Evolutionary conservation across 2,888 invertebrate genomes (phyloP).

Genomic region (Eumerus sabulonum): DNA sequence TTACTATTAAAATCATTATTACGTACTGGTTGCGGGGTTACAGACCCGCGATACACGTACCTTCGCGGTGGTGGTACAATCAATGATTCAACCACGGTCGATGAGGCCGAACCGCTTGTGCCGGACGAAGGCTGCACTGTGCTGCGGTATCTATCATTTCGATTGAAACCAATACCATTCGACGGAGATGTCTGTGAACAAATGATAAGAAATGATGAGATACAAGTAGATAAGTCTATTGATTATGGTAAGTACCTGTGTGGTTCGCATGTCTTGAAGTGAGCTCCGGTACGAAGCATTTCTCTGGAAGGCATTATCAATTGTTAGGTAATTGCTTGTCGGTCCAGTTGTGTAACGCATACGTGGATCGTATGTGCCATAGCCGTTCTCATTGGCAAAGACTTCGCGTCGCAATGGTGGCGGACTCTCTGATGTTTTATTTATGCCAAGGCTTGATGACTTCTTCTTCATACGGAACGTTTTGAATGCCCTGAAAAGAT

Average conservation of each 20-base stretch:
- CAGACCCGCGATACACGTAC: slow-evolving; percentile 81
- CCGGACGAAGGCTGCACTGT: slow-evolving; percentile 74
- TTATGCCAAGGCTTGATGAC: slow-evolving; percentile 78
- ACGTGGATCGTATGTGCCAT: slow-evolving; percentile 72
- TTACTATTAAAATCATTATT: slow-evolving; percentile 75
- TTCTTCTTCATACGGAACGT: slow-evolving; percentile 77
- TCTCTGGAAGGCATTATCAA: slow-evolving; percentile 71
- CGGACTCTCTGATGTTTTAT: slow-evolving; percentile 79
- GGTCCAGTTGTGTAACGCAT: slow-evolving; percentile 71
- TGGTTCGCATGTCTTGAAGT: slow-evolving; percentile 74
- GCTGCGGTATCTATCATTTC: slow-evolving; percentile 75
- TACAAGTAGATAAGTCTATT: too few species aligned
- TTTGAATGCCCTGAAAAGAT: slow-evolving; percentile 74
- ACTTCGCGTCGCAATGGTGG: slow-evolving; percentile 74
- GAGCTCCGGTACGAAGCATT: slow-evolving; percentile 74
- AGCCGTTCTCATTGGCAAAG: slow-evolving; percentile 68
- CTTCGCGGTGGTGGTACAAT: slow-evolving; percentile 73
- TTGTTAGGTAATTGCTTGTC: slow-evolving; percentile 47
- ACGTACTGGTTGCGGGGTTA: slow-evolving; percentile 81
- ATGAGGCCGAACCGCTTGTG: slow-evolving; percentile 29
- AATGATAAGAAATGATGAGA: slow-evolving; percentile 10
- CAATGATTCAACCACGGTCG: slow-evolving; percentile 27
- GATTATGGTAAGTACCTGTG: slow-evolving; percentile 70
- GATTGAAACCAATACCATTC: slow-evolving; percentile 71
- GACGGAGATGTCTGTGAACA: slow-evolving; percentile 48